Evolutionary conservation across 2,797 vertebrate genomes (phyloP).

Genomic region (Sphenodon punctatus): DNA sequence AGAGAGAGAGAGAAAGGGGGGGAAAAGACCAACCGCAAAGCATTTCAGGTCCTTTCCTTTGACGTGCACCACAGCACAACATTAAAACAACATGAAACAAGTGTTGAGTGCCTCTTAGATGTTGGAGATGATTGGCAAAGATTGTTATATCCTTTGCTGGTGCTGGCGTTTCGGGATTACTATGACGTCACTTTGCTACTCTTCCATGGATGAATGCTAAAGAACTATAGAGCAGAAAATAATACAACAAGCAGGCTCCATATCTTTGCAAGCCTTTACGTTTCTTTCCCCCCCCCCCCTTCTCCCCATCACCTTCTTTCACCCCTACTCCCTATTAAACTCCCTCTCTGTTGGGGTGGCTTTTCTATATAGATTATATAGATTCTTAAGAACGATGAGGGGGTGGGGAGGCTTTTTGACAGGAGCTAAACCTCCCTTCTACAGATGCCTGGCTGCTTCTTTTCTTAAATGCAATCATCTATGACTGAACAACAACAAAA

Average conservation of each 20-base stretch:
- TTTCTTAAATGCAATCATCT: conserved; percentile 88
- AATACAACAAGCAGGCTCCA: conserved; percentile 90
- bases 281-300: conserved; percentile 41
- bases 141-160: conserved; percentile 80
- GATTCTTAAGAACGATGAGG: no score
- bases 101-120: conserved; percentile 75
- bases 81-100: conserved; percentile 66
- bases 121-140: conserved; percentile 87
- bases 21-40: not conserved
- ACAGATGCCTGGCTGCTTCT: conserved; percentile 74
- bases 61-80: conserved; percentile 51
- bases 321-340: conserved; percentile 79
- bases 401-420: conserved; percentile 69
- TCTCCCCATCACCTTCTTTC: not conserved
- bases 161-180: conserved; percentile 90
- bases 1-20: no score
- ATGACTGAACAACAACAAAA: conserved; percentile 83
- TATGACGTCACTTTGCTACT: conserved; percentile 95
- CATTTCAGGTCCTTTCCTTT: conserved; percentile 38
- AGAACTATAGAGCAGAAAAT: conserved; percentile 92
- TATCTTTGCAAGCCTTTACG: conserved; percentile 88
- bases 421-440: conserved; percentile 77
- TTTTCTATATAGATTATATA: no score
- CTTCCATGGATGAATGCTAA: conserved; percentile 90
- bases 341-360: conserved; percentile 77